These are phyloP conservation scores for Trematomus bernacchii DNA, from an alignment of 2,797 vertebrate species.

Conservation along the genomic window DNA sequence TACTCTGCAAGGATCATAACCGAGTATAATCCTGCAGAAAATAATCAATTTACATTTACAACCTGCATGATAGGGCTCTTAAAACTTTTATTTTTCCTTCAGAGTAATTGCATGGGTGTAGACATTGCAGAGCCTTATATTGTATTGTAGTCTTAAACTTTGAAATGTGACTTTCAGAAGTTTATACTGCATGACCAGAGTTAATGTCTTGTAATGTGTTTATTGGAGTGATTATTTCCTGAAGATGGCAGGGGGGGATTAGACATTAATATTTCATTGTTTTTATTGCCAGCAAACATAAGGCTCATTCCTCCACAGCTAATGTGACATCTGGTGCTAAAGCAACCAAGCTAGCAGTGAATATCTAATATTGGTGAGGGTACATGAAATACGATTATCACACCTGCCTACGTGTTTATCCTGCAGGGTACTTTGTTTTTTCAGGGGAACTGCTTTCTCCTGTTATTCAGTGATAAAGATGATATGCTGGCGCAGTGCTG, in stretches of 20 bases:
- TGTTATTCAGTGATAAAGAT: slow-evolving; percentile 29
- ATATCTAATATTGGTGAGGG: slow-evolving; percentile 28
- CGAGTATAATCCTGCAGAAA: slow-evolving; percentile 19
- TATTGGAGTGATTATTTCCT: slow-evolving; percentile 22
- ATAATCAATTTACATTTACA: slow-evolving; percentile 21
- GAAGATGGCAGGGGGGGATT: slow-evolving; percentile 23
- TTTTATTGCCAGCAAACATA: slow-evolving; percentile 50
- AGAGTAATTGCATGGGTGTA: slow-evolving; percentile 12
- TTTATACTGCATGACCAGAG: slow-evolving; percentile 20
- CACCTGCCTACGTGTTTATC: slow-evolving; percentile 40
- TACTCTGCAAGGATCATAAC: slow-evolving; percentile 24
- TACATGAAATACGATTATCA: slow-evolving; percentile 48
- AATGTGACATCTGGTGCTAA: slow-evolving; percentile 56
- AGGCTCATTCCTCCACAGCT: slow-evolving; percentile 37
- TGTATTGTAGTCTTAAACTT: slow-evolving; percentile 32
- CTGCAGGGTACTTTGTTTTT: slow-evolving; percentile 22
- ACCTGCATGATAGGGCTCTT: slow-evolving; percentile 25
- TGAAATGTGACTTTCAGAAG: slow-evolving; percentile 53
- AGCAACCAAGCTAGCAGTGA: slow-evolving; percentile 26
- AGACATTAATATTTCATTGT: slow-evolving; percentile 24
- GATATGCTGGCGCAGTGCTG: slow-evolving; percentile 12
- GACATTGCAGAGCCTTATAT: slow-evolving; percentile 8
- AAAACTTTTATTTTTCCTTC: slow-evolving; percentile 19
- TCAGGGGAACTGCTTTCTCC: slow-evolving; percentile 28
- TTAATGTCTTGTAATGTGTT: slow-evolving; percentile 33